Percentiles rank a stretch among this genome's conserved stretches.
These are phyloP conservation scores for Eurystomus gularis DNA, from an alignment of 2,113 vertebrate species.

Conservation along the genomic window DNA sequence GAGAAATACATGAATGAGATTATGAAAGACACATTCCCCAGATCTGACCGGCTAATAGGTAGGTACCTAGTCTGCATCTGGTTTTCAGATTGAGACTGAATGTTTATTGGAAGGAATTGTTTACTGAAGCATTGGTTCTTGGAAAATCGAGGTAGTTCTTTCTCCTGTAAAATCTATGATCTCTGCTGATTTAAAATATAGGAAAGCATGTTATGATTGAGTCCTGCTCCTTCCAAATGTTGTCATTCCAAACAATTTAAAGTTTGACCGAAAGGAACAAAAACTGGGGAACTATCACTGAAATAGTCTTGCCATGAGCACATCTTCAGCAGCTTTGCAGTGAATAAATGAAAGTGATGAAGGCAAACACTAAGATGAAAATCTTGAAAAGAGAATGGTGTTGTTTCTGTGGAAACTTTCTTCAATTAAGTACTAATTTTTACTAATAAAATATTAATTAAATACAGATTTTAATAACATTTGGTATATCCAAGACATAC, in stretches of 20 bases:
- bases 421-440: background rate
- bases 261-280: background rate
- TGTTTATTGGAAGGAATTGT: background rate
- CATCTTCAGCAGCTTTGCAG: background rate
- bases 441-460: background rate
- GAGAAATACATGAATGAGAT: too few species aligned
- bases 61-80: rapidly evolving
- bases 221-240: background rate
- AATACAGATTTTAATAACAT: background rate
- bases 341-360: background rate
- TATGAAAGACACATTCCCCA: background rate
- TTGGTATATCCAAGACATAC: background rate
- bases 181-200: background rate
- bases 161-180: background rate
- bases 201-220: background rate
- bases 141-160: background rate
- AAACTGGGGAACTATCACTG: background rate
- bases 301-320: background rate
- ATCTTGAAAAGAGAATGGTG: background rate
- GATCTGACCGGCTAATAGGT: background rate
- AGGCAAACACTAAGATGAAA: background rate
- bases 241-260: background rate
- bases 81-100: background rate
- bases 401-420: background rate
- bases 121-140: background rate